Percentiles rank a stretch among this genome's conserved stretches.
These are phyloP conservation scores for Sturnira hondurensis DNA, from an alignment of 2,113 vertebrate species.

Conservation along the genomic window DNA sequence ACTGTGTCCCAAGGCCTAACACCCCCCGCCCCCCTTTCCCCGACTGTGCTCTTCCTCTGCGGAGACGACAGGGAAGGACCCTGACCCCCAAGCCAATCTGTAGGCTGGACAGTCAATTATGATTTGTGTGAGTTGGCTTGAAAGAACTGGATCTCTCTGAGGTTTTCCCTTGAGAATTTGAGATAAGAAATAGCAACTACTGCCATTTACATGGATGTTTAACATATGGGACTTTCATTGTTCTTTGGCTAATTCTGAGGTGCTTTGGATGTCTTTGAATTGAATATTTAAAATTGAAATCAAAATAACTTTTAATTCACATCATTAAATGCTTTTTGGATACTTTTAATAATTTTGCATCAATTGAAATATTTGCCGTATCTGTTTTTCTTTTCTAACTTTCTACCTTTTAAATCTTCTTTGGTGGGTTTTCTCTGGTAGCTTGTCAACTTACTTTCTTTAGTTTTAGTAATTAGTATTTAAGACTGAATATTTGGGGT, in stretches of 20 bases:
- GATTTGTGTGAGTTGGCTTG: slow-evolving; percentile 21
- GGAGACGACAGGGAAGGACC: neutral
- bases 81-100: neutral
- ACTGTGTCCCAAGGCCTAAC: neutral
- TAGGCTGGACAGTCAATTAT: neutral
- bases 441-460: neutral
- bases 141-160: neutral
- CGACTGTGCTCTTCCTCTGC: neutral
- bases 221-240: neutral
- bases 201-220: neutral
- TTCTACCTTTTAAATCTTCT: neutral
- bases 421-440: neutral
- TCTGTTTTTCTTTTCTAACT: neutral
- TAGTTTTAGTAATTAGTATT: neutral
- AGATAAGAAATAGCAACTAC: neutral
- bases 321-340: neutral
- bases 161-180: neutral
- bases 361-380: neutral
- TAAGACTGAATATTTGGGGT: neutral
- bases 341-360: neutral
- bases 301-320: neutral
- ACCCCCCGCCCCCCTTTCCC: no score
- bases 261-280: neutral
- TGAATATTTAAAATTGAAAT: neutral
- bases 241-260: neutral